Evolutionary conservation across 2,113 vertebrate species (phyloP).

Genomic region (Gymnocephalus cernua): DNA sequence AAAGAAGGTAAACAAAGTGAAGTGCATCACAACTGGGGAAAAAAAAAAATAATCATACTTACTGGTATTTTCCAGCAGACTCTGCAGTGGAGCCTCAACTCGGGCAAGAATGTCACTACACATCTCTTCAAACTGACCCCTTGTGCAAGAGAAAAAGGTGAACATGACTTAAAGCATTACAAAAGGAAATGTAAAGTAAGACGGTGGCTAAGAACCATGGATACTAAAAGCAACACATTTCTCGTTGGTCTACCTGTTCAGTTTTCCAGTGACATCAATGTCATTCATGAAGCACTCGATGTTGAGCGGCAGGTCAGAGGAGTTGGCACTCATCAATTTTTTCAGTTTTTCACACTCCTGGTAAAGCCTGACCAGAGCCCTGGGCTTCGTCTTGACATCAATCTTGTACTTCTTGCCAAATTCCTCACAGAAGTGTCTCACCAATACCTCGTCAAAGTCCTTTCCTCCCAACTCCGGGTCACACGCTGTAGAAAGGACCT

Average conservation of each 20-base stretch:
- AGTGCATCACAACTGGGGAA: background rate
- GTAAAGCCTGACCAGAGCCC: slow-evolving; percentile 92
- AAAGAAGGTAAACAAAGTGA: background rate
- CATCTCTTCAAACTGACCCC: slow-evolving; percentile 95
- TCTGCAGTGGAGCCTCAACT: slow-evolving; percentile 92
- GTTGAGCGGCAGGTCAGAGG: slow-evolving; percentile 95
- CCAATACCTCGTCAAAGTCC: slow-evolving; percentile 94
- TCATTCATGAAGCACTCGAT: slow-evolving; percentile 99
- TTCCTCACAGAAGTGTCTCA: slow-evolving; percentile 95
- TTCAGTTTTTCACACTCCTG: slow-evolving; percentile 98
- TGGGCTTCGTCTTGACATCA: slow-evolving; percentile 94
- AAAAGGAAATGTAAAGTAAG: background rate
- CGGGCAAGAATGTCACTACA: slow-evolving; percentile 88
- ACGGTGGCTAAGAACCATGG: background rate
- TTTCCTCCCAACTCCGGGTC: slow-evolving; percentile 93
- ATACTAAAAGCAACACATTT: background rate
- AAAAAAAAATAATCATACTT: slow-evolving; percentile 76
- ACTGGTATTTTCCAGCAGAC: slow-evolving; percentile 94
- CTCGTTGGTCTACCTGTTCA: slow-evolving; percentile 89
- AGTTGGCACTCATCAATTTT: slow-evolving; percentile 97
- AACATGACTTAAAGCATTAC: background rate
- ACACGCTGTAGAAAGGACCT: slow-evolving; percentile 95
- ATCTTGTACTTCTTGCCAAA: slow-evolving; percentile 97
- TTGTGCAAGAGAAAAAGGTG: slow-evolving; percentile 68
- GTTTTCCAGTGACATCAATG: slow-evolving; percentile 92